Evolutionary conservation across 1,140 invertebrate genomes (phyloP).

Genomic region (Eupeodes corollae): DNA sequence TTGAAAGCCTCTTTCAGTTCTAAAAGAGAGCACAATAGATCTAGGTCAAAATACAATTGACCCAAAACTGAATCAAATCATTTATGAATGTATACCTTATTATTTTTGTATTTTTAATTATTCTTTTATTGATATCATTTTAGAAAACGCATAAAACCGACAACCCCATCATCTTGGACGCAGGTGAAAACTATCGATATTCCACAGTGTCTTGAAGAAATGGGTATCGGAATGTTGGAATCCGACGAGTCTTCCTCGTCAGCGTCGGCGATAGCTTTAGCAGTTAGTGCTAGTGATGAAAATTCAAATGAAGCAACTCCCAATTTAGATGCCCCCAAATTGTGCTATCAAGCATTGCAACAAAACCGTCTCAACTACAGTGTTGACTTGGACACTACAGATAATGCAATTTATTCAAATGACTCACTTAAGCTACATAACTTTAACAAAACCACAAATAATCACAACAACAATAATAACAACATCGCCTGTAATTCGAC

Average conservation of each 20-base stretch:
- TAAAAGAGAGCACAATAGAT: too few species aligned
- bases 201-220: conserved; percentile 30
- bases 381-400: not conserved
- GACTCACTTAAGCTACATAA: not conserved
- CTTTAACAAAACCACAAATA: conserved; percentile 2
- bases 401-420: conserved; percentile 6
- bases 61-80: too few species aligned
- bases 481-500: conserved; percentile 7
- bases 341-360: conserved; percentile 14
- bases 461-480: conserved; percentile 6
- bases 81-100: too few species aligned
- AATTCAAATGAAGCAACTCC: conserved; percentile 32
- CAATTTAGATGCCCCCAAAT: conserved; percentile 16
- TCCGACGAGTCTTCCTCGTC: conserved; percentile 34
- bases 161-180: conserved; percentile 14
- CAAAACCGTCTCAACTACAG: not conserved
- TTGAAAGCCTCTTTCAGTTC: too few species aligned
- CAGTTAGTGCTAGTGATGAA: conserved; percentile 23
- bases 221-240: conserved; percentile 35
- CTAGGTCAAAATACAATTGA: too few species aligned
- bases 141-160: conserved; percentile 7
- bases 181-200: conserved; percentile 14
- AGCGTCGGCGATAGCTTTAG: conserved; percentile 22
- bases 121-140: too few species aligned
- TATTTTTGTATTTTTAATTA: too few species aligned